These are phyloP conservation scores for Lepidurus couesii DNA, from an alignment of 1,140 invertebrate species.

Conservation along the genomic window DNA sequence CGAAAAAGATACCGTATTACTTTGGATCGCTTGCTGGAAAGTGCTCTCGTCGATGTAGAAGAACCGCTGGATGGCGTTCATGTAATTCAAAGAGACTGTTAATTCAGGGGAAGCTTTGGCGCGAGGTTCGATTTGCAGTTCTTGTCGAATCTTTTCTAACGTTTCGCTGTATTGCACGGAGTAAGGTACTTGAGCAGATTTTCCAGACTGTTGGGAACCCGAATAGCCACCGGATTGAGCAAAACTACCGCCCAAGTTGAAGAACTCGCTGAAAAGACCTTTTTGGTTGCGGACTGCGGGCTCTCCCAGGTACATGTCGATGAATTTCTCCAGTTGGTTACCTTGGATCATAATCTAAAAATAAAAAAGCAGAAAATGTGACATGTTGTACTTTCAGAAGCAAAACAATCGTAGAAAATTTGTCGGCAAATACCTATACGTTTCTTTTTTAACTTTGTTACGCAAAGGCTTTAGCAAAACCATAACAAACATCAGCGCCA, in stretches of 20 bases:
- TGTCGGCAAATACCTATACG: too few relatives aligned
- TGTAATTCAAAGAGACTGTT: slow-evolving; percentile 27
- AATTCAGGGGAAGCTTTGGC: slow-evolving; percentile 29
- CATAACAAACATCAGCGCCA: too few relatives aligned
- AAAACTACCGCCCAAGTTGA: neutral
- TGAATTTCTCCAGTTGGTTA: slow-evolving; percentile 30
- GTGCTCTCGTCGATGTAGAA: slow-evolving; percentile 25
- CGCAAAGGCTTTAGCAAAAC: too few relatives aligned
- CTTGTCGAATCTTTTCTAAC: slow-evolving; percentile 30
- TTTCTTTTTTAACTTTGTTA: too few relatives aligned
- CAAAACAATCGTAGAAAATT: too few relatives aligned
- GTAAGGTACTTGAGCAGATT: neutral
- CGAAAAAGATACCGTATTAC: neutral
- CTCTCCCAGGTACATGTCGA: slow-evolving; percentile 27
- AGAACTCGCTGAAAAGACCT: neutral
- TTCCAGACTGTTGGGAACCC: neutral
- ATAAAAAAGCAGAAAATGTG: neutral
- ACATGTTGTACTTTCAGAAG: neutral
- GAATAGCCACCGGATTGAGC: neutral
- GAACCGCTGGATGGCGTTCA: slow-evolving; percentile 31
- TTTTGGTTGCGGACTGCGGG: slow-evolving; percentile 25
- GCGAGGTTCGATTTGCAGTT: slow-evolving; percentile 34
- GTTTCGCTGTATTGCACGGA: neutral
- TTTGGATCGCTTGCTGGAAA: slow-evolving; percentile 24
- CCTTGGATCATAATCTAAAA: neutral